Base-by-base conservation (phyloP, 2,797 vertebrate genomes). In the Naso thynnoides region DNA sequence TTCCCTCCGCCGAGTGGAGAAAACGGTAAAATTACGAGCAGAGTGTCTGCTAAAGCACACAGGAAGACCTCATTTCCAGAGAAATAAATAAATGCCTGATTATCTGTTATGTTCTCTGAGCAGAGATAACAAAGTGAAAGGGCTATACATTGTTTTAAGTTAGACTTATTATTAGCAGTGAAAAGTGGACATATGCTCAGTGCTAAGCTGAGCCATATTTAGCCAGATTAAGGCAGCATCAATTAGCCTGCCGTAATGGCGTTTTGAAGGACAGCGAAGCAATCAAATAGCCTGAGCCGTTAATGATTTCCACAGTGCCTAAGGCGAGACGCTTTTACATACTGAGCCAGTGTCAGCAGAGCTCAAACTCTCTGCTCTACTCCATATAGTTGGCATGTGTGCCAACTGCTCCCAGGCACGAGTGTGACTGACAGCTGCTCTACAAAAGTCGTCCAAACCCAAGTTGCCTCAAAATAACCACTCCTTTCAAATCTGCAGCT, bases 401-500 rank as follows among this genome's bases (percentile, higher is more conserved):
- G 82, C 79, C 82, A 82, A 48, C 29, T 44, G 84, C 82, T 86
- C 62, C 49, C n/a, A 65, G 76, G 81, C 69, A 56, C 19, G 8
- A 8, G 59, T 3, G 23, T 82, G 87, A 91, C 39, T 85, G 87
- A 91, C 87, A 79, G 84, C 65, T 73, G 64, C 61, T 70, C 53
- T 48, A 79, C 74, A 49, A 53, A 61, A 69, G 42, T 70, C 60
- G 36, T 48, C 73, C 87, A 91, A 89, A 93, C 90, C 92, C 91
- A 89, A 91, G 90, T 89, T 61, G 81, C 89, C 88, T 90, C 81
- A 92, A 92, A 89, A 89, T 79, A 87, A 83, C 71, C 61, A 68
- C 70, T 81, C 26, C 48, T 77, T 89, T 86, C 52, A 78, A 79
- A 80, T 82, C 48, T 85, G 47, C 55, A 0, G 47, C 56, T 67